Evolutionary conservation across 2,888 invertebrate species (phyloP).

Genomic region (Trachelus tabidus): DNA sequence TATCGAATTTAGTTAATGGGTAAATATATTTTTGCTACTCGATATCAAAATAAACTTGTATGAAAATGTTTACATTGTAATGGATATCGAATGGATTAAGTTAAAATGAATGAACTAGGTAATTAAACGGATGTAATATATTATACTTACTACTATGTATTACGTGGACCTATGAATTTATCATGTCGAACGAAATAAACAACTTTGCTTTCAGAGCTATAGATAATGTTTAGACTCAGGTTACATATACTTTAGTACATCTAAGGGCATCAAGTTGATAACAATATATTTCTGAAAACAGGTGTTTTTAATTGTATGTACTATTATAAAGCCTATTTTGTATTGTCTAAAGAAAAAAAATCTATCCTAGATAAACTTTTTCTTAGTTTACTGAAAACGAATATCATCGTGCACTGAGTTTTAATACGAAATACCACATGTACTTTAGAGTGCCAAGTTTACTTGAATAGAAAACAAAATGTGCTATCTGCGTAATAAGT

Average conservation of each 20-base stretch:
- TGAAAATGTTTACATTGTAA: background rate
- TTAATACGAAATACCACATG: no score
- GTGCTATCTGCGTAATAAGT: no score
- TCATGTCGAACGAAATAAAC: background rate
- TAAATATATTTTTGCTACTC: background rate
- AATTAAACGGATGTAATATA: background rate
- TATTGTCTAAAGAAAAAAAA: no score
- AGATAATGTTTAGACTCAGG: background rate
- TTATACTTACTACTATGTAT: background rate
- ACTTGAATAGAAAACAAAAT: no score
- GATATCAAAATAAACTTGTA: background rate
- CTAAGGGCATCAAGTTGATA: background rate
- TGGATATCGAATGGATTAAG: background rate
- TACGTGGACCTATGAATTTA: background rate
- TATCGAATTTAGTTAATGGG: background rate
- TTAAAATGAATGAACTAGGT: background rate
- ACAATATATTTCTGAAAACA: background rate
- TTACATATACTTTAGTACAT: background rate
- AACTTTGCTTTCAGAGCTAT: background rate
- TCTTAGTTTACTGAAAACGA: no score
- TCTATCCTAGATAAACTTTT: no score
- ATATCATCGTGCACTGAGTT: no score
- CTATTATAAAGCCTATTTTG: background rate
- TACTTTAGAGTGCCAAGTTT: no score
- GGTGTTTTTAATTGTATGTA: background rate